Evolutionary conservation across 2,888 invertebrate genomes (phyloP), one percentile per base, ranked within the genome.

Genomic region (Xanthia togata): DNA sequence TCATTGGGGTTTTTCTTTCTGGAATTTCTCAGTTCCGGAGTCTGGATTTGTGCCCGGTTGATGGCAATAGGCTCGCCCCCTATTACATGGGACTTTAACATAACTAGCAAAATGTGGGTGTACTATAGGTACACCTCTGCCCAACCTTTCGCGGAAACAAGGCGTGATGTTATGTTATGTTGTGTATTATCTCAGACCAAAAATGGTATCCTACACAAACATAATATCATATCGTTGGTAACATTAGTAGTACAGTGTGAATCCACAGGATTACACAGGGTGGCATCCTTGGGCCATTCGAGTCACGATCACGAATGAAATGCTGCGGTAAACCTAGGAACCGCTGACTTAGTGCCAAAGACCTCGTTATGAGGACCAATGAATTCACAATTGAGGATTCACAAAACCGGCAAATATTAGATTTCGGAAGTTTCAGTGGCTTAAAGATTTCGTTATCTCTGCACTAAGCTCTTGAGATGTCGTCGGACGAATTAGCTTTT

Each of bases 251-350:
- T 65, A 80, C 41, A 59, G n/a, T 70, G 63, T 55, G 35, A 55
- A 76, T 75, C 82, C 81, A 35, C 70, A 78, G 76, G 80, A 88
- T 88, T 87, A 87, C 74, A 64, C 67, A 59, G 77, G 64, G 60
- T 70, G 69, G 69, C 70, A 79, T 78, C 63, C 70, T 85, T 79
- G 70, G 71, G 53, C 81, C 76, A 77, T 62, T 78, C 60, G 44
- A 72, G 65, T 78, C 76, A 76, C 55, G 14, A 70, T 77, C 79
- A 72, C 44, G 8, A 74, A 69, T 67, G 53, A 65, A 76, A 80
- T 72, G 67, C 55, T 76, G 74, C 69, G 71, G 77, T 81, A 69
- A 79, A 72, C 83, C 79, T 68, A 53, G 72, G 76, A 74, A 73
- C 47, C 57, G 59, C 68, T 80, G 72, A 74, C 70, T 76, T 70